Evolutionary conservation across 1,140 invertebrate genomes (phyloP).

Genomic region (Atta texana): DNA sequence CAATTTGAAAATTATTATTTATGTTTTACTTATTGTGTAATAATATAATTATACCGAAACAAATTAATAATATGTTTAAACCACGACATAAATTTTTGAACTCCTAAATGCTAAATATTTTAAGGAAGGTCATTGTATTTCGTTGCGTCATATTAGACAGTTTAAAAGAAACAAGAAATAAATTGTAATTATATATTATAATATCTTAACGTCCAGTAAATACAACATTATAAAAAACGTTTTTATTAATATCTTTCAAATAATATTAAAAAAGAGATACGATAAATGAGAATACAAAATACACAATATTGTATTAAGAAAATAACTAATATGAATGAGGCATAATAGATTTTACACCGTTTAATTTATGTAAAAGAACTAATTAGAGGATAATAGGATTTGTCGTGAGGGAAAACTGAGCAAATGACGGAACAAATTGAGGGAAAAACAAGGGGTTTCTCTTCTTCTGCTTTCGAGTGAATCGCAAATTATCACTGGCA

Average conservation of each 20-base stretch:
- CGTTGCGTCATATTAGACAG: neutral
- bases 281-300: neutral
- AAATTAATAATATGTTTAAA: constrained; percentile 6
- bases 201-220: neutral
- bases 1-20: neutral
- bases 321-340: neutral
- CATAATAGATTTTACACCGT: neutral
- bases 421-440: constrained; percentile 4
- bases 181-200: neutral
- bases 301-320: neutral
- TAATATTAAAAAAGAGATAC: neutral
- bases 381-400: constrained; percentile 16
- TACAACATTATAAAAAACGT: neutral
- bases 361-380: constrained; percentile 7
- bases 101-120: constrained; percentile 16
- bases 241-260: constrained; percentile 7
- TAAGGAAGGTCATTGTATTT: neutral
- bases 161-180: constrained; percentile 19
- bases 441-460: constrained; percentile 5
- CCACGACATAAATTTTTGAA: constrained; percentile 17
- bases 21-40: constrained; percentile 8
- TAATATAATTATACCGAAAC: neutral
- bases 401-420: neutral
- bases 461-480: constrained; percentile 8
- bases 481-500: constrained; percentile 9